These are phyloP conservation scores for Myotis findleyi DNA, from an alignment of 2,797 vertebrate genomes.

Conservation along the genomic window DNA sequence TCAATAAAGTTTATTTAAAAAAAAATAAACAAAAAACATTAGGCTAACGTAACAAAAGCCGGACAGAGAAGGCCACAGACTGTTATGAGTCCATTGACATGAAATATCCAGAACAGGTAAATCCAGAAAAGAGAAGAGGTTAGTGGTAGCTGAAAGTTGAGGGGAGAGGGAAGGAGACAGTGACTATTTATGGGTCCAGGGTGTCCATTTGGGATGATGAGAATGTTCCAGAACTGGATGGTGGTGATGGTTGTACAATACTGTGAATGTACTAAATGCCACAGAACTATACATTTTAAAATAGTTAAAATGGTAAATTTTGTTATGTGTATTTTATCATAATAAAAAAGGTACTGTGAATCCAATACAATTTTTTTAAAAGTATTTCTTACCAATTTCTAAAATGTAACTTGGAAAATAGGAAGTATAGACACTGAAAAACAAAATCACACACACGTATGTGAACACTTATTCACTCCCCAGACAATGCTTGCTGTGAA, in stretches of 20 bases:
- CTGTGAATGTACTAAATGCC: not conserved
- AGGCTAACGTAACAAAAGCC: not conserved
- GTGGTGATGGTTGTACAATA: not conserved
- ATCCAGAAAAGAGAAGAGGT: not conserved
- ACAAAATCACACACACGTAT: not conserved
- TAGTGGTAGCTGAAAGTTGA: rapidly evolving
- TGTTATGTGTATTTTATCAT: not conserved
- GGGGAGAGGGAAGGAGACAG: not conserved
- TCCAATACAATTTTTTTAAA: not conserved
- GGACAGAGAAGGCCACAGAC: not conserved
- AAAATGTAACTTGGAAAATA: not conserved
- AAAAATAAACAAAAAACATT: not conserved
- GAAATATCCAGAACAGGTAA: not conserved
- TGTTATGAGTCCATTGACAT: not conserved
- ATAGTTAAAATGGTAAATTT: not conserved
- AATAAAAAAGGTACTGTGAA: not conserved
- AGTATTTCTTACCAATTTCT: not conserved
- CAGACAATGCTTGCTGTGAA: not conserved
- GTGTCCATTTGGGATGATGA: not conserved
- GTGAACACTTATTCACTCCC: not conserved
- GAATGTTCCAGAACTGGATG: not conserved
- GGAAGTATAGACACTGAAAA: not conserved
- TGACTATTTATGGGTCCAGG: not conserved
- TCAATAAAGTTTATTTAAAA: too few species aligned
- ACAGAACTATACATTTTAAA: not conserved